A percentile compares a stretch with the other conserved stretches of the same genome.
Evolutionary conservation across 2,888 invertebrate species (phyloP).

Genomic region (Harpagoxenus sublaevis): DNA sequence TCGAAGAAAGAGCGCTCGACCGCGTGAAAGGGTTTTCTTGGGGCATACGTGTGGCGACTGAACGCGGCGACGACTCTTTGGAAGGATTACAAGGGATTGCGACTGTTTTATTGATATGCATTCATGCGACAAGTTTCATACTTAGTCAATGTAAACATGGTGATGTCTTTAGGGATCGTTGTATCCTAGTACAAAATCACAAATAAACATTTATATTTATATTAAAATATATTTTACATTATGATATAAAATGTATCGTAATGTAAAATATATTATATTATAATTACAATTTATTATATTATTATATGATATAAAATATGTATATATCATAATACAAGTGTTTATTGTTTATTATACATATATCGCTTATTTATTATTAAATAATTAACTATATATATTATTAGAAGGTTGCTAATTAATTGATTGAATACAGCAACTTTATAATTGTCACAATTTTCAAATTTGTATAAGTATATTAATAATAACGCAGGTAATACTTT

Average conservation of each 20-base stretch:
- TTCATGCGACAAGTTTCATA: slow-evolving; percentile 18
- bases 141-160: slow-evolving; percentile 55
- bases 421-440: not conserved
- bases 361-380: too few species aligned
- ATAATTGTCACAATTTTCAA: not conserved
- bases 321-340: not conserved
- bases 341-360: too few species aligned
- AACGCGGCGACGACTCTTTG: slow-evolving; percentile 35
- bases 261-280: too few species aligned
- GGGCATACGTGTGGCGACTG: slow-evolving; percentile 35
- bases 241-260: not conserved
- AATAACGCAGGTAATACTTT: not conserved
- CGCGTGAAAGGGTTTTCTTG: slow-evolving; percentile 71
- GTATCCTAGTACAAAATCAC: not conserved
- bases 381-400: not conserved
- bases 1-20: slow-evolving; percentile 45
- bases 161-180: not conserved
- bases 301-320: not conserved
- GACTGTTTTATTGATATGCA: slow-evolving; percentile 47
- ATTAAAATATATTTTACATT: not conserved
- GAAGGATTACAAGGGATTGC: slow-evolving; percentile 58
- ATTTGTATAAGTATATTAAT: not conserved
- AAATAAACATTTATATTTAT: not conserved
- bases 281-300: not conserved
- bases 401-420: not conserved